A percentile compares a stretch with the other conserved stretches of the same genome.
Conservation (phyloP, 2,113 vertebrate species). For the Crypturellus undulatus region DNA sequence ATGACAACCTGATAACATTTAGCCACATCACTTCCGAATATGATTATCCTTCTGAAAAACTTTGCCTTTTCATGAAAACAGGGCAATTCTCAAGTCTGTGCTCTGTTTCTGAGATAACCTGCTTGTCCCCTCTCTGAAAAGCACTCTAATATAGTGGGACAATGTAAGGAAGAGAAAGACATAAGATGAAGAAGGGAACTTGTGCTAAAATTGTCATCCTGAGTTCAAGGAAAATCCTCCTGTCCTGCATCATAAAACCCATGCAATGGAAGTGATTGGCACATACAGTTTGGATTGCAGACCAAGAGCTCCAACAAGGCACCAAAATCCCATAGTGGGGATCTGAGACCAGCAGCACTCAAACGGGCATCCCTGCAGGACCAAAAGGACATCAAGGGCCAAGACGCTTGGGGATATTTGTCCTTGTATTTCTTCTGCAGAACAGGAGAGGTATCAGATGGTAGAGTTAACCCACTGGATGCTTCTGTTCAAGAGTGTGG, state of each 20-base stretch:
- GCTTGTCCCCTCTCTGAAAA: neutral
- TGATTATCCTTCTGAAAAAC: slow-evolving; percentile 55
- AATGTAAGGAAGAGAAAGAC: neutral
- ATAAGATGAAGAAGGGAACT: neutral
- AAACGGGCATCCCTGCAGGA: neutral
- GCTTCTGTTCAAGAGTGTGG: fast-evolving
- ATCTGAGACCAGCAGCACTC: neutral
- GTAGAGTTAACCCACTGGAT: fast-evolving
- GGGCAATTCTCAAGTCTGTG: slow-evolving; percentile 44
- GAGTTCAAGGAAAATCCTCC: neutral
- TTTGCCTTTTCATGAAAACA: slow-evolving; percentile 55
- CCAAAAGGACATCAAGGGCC: neutral
- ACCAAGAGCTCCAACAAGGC: fast-evolving
- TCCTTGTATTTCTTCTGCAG: neutral
- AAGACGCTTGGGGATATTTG: neutral
- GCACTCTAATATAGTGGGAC: neutral
- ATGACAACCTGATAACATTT: slow-evolving; percentile 65
- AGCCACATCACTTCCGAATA: slow-evolving; percentile 48
- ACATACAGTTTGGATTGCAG: neutral
- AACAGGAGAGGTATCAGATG: neutral
- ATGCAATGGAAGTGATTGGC: neutral
- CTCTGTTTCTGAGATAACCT: slow-evolving; percentile 52
- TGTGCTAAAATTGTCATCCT: neutral
- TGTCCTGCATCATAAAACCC: neutral
- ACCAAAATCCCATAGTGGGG: fast-evolving